phyloP scores from a whole-genome alignment of 2,797 vertebrate species.

The Lithobates pipiens region DNA sequence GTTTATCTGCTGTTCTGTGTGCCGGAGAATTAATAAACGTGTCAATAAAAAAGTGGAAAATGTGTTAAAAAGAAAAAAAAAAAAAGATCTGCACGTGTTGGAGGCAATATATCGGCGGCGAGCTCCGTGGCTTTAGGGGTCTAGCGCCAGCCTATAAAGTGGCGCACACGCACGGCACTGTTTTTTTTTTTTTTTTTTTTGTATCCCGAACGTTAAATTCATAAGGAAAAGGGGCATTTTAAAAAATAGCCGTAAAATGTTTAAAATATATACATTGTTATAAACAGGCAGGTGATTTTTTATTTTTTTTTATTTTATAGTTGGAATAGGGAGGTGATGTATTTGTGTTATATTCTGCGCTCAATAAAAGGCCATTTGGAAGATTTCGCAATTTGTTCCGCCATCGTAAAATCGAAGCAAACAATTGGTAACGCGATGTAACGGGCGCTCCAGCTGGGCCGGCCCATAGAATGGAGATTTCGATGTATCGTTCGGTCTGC shows the following conservation, averaged over 20 bases:
- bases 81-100: constrained; percentile 12
- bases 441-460: not conserved
- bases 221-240: not conserved
- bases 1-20: constrained; percentile 31
- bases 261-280: not conserved
- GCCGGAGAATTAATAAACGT: constrained; percentile 40
- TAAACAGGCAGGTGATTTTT: not conserved
- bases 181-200: not conserved
- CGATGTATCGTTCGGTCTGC: not conserved
- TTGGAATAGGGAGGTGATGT: not conserved
- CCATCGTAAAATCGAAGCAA: not conserved
- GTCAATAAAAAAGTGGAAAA: constrained; percentile 38
- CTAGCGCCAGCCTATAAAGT: not conserved
- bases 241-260: not conserved
- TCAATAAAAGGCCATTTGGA: constrained; percentile 1
- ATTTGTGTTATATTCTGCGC: not conserved
- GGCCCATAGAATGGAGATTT: not conserved
- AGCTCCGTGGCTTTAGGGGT: not conserved
- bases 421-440: not conserved
- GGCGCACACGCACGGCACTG: not conserved
- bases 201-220: not conserved
- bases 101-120: not conserved
- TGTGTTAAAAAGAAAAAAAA: constrained; percentile 13
- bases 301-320: too few relatives aligned
- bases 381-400: not conserved